phyloP scores from a whole-genome alignment of 2,113 vertebrate species.

The Gallinago jamesoni region DNA sequence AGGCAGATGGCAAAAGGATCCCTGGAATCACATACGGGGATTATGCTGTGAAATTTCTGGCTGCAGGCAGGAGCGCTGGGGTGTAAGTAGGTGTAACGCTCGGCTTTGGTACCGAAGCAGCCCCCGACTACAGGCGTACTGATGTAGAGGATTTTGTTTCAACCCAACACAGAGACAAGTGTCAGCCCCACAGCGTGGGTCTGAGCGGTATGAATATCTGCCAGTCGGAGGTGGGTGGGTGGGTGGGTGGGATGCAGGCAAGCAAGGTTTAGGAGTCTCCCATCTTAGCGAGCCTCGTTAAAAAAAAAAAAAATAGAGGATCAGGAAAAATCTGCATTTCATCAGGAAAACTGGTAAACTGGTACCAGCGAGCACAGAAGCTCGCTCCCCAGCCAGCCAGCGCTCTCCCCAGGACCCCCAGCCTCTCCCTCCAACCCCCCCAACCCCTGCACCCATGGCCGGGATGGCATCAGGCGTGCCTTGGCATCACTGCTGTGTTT shows the following conservation, averaged over 20 bases:
- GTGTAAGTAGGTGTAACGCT: not conserved
- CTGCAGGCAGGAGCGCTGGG: not conserved
- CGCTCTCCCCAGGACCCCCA: not conserved
- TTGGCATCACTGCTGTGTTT: not conserved
- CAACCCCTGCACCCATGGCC: not conserved
- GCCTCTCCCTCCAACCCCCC: not conserved
- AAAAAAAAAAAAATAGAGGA: not conserved
- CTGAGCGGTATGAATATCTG: not conserved
- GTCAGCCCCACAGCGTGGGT: not conserved
- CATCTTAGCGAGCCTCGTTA: not conserved
- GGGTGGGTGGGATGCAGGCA: not conserved
- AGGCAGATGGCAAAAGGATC: not conserved
- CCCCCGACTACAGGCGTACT: not conserved
- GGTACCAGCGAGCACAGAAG: accelerated
- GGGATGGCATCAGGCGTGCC: not conserved
- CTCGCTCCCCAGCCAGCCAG: not conserved
- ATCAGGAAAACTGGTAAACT: not conserved
- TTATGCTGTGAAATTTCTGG: not conserved
- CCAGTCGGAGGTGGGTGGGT: not conserved
- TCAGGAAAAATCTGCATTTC: not conserved
- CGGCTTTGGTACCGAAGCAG: not conserved
- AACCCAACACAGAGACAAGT: not conserved
- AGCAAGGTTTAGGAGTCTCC: not conserved
- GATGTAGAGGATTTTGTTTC: not conserved
- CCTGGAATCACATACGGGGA: not conserved